Evolutionary conservation across 2,888 invertebrate species (phyloP).

Genomic region (Argyresthia albistria): DNA sequence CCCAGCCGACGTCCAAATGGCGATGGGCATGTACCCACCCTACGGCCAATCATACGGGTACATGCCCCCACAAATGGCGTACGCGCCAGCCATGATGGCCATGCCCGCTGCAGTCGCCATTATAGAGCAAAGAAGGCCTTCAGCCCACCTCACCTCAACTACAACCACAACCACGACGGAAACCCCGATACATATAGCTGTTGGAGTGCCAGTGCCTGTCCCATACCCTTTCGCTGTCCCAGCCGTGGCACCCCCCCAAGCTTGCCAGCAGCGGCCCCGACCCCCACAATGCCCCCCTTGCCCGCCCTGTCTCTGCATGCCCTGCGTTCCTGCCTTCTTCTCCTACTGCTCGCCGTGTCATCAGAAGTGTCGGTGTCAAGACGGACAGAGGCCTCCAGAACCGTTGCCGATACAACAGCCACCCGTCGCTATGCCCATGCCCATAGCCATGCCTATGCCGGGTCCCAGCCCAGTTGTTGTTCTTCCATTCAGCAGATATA

Average conservation of each 20-base stretch:
- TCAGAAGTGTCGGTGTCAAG: slow-evolving; percentile 39
- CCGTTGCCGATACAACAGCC: slow-evolving; percentile 18
- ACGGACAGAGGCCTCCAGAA: slow-evolving; percentile 2
- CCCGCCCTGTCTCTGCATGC: slow-evolving; percentile 45
- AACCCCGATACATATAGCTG: not conserved
- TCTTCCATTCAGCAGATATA: not conserved
- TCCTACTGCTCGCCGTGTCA: slow-evolving; percentile 53
- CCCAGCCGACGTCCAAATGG: not conserved
- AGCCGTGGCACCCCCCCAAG: not conserved
- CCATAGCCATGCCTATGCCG: not conserved
- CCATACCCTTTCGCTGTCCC: not conserved
- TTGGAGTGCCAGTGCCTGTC: not conserved
- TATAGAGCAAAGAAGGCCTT: not conserved
- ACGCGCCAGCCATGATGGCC: not conserved
- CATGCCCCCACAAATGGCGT: not conserved
- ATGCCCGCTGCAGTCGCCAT: not conserved
- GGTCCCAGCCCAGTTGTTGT: not conserved
- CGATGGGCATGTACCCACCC: not conserved
- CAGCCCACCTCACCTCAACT: not conserved
- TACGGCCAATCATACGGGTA: not conserved
- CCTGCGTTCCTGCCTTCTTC: slow-evolving; percentile 53
- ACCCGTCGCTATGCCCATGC: slow-evolving; percentile 13
- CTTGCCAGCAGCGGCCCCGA: not conserved
- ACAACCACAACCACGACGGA: not conserved
- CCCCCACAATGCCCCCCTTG: slow-evolving; percentile 37